A percentile compares a stretch with the other conserved stretches of the same genome.
Evolutionary conservation across 2,888 invertebrate genomes (phyloP).

Genomic region (Clusia tigrina): DNA sequence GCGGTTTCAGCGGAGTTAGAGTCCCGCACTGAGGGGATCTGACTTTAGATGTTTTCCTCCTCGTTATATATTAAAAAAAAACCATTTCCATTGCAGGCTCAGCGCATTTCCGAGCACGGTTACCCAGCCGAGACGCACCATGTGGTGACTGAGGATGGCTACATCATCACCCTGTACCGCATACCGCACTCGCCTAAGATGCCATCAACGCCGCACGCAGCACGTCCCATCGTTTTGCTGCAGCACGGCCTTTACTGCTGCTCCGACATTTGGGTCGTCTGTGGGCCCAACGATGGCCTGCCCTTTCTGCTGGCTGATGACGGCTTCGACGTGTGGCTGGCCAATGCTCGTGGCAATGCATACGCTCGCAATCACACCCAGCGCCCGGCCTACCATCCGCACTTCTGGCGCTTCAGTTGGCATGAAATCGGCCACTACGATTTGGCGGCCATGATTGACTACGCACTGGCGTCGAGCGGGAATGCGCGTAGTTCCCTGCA

Average conservation of each 20-base stretch:
- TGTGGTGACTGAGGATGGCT: slow-evolving; percentile 51
- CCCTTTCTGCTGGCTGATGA: slow-evolving; percentile 53
- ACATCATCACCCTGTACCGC: slow-evolving; percentile 51
- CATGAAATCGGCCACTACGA: slow-evolving; percentile 45
- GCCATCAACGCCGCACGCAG: slow-evolving; percentile 36
- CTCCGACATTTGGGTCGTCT: slow-evolving; percentile 53
- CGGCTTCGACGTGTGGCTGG: slow-evolving; percentile 60
- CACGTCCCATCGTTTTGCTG: slow-evolving; percentile 57
- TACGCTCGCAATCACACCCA: slow-evolving; percentile 45
- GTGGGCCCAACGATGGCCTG: slow-evolving; percentile 47
- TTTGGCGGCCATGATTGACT: slow-evolving; percentile 49
- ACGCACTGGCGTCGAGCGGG: slow-evolving; percentile 44
- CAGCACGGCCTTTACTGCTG: slow-evolving; percentile 66
- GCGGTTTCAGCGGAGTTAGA: no score
- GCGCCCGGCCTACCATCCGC: slow-evolving; percentile 35
- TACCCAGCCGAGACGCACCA: slow-evolving; percentile 75
- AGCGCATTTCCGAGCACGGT: slow-evolving; percentile 59
- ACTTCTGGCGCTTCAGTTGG: slow-evolving; percentile 44
- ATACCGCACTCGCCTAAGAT: slow-evolving; percentile 52
- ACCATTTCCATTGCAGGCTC: slow-evolving; percentile 24
- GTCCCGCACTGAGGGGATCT: no score
- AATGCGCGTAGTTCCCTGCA: slow-evolving; percentile 46
- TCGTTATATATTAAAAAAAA: no score
- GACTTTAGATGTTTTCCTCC: no score
- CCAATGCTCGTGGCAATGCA: slow-evolving; percentile 53